Base-by-base conservation (phyloP, 2,888 invertebrate species). In the Thera obeliscata region DNA sequence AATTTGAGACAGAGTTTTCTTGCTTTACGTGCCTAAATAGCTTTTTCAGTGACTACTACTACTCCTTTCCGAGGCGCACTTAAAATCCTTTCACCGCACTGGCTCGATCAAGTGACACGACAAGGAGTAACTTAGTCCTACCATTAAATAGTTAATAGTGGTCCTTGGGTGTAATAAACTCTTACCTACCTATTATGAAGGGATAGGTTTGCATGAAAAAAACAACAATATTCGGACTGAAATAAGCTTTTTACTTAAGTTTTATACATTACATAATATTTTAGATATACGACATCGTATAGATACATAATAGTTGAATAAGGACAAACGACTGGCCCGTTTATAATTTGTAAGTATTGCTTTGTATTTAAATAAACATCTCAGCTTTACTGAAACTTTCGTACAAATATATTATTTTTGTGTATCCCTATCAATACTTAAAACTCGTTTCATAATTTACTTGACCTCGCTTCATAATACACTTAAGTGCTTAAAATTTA, bases 241-340 rank as follows among this genome's bases (percentile, higher is more conserved):
- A 90, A 85, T 87, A 92, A 92, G 91, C 91, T 89, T 93, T 91
- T 90, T 89, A 87, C 90, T 90, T 87, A 87, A 85, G 81, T 86
- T 85, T 86, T 87, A 88, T 84, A 88, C 87, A 87, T 43, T 85
- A 89, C 84, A 87, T 85, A 87, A 85, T 83, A 87, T 83, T 87
- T 87, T 87, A 84, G 84, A 85, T 86, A 72, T 68, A 72, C 71
- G 69, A 69, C 66, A 73, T 69, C 64, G 64, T 66, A 73, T 61
- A 68, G 62, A 76, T 74, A 75, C 71, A 75, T 66, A 73, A 62
- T 66, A 67, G 55, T 54, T 63, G 61, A 56, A 54, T 61, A 55
- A 43, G 49, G 41, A n/a, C 12, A 56, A 62, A 58, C 61, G 50
- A 36, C 22, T 54, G 60, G 62, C 58, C 35, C 69, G 50, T 5